Base-by-base conservation (phyloP, 92 coral and sea anemone species). In the Epizoanthus scotinus region DNA sequence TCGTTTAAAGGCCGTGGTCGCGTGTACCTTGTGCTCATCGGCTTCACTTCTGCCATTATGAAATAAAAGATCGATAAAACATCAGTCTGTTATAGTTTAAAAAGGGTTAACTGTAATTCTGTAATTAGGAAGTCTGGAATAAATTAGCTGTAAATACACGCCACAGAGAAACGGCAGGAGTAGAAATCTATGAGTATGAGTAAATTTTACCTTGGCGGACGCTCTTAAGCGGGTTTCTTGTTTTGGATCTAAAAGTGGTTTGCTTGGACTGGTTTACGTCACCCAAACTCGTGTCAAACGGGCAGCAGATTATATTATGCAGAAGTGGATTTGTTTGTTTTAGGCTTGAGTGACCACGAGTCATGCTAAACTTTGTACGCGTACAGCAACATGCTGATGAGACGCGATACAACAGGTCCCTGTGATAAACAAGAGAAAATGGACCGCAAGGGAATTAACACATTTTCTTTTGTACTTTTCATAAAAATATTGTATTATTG, bases 201-300 rank as follows among this genome's bases (percentile, higher is more conserved):
- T 8, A 71, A 10, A 17, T 64, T 64, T 36, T 22, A 54, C 79
- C 65, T 73, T 31, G 0, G 12, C 56, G 47, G 44, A 52, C 27
- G 65, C 20, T 56, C 29, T 24, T 10, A 10, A 15, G 52, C 79
- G 79, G 54, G 18, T n/a, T 54, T n/a, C n/a, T n/a, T 73, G n/a
- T 73, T 27, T n/a, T 55, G 27, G 38, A 55, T 13, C 19, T 6
- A 22, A 25, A 25, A 68, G 27, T 25, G 25, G 63, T 21, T 50
- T 26, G 36, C 10, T 25, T 27, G 29, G 63, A 34, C 40, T 47
- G 52, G 2, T 73, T 73, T 65, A 73, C 79, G 79, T 73, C 79
- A 73, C 79, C 79, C n/a, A 24, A 72, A 59, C 49, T 24, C 64
- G 64, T 73, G 79, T 73, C 79, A 73, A 73, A 21, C 53, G 3